These are phyloP conservation scores for Dromaius novaehollandiae DNA, from an alignment of 2,113 vertebrate genomes.

Conservation along the genomic window DNA sequence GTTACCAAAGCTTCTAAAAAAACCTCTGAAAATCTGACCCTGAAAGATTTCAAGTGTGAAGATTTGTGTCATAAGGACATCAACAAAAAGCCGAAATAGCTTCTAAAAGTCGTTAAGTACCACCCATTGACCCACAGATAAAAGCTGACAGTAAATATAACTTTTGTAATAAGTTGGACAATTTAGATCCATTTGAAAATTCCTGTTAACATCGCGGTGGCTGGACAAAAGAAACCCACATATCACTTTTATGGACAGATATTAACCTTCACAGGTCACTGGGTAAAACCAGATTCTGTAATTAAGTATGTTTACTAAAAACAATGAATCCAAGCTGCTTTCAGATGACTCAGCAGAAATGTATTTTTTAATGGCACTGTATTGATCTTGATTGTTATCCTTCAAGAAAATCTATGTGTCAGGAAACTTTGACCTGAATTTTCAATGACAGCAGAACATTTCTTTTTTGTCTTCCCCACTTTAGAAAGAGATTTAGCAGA, in stretches of 20 bases:
- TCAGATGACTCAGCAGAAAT: constrained; percentile 43
- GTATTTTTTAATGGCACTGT: constrained; percentile 15
- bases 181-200: constrained; percentile 4
- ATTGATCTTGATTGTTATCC: constrained; percentile 46
- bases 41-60: neutral
- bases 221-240: neutral
- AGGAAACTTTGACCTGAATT: constrained; percentile 30
- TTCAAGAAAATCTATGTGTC: constrained; percentile 33
- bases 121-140: neutral
- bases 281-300: constrained; percentile 26
- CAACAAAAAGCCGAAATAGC: neutral
- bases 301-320: constrained; percentile 42
- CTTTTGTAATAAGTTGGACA: neutral
- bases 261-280: constrained; percentile 63
- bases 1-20: neutral
- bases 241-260: constrained; percentile 19
- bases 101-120: neutral
- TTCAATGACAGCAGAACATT: neutral
- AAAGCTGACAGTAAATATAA: neutral
- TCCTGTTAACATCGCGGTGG: neutral
- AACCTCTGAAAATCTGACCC: neutral
- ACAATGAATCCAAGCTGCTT: constrained; percentile 13
- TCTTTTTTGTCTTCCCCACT: neutral
- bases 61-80: neutral
- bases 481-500: neutral